Conservation (phyloP, 37 sponge, comb jelly and placozoan species). For the Dysidea cf. avara region DNA sequence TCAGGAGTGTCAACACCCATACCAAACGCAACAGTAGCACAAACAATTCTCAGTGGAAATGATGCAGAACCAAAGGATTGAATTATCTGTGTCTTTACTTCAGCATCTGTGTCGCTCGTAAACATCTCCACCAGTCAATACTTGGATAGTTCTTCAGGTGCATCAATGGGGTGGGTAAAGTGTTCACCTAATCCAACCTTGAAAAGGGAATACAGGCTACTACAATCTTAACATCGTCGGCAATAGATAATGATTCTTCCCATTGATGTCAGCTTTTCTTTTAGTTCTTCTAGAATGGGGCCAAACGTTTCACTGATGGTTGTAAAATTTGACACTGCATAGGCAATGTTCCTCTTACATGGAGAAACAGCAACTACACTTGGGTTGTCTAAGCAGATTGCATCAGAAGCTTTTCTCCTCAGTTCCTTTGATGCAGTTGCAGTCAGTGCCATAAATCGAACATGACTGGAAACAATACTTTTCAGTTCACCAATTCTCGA, state of each 20-base stretch:
- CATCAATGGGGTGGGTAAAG: too few species aligned
- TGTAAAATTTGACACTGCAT: background rate
- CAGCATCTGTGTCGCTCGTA: too few species aligned
- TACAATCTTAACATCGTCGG: conserved; percentile 9
- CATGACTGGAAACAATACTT: conserved; percentile 14
- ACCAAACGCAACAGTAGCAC: too few species aligned
- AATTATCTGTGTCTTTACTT: too few species aligned
- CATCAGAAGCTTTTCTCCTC: background rate
- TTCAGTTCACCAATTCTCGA: conserved; percentile 29
- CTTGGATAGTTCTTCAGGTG: too few species aligned
- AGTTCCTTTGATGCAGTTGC: conserved; percentile 18
- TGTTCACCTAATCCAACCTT: too few species aligned
- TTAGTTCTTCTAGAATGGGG: conserved; percentile 3
- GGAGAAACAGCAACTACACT: background rate
- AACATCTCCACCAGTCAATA: too few species aligned
- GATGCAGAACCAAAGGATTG: too few species aligned
- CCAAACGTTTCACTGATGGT: conserved; percentile 16
- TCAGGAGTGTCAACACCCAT: too few species aligned
- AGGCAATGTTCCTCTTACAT: conserved; percentile 14
- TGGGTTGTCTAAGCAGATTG: conserved; percentile 7
- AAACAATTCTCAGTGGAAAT: too few species aligned
- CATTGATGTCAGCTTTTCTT: too few species aligned
- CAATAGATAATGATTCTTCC: conserved; percentile 36
- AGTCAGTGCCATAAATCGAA: conserved; percentile 35
- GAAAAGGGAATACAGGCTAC: conserved; percentile 21